Percentiles rank a stretch among this genome's conserved stretches.
phyloP scores from a whole-genome alignment of 2,797 vertebrate species.

The Pangasius mekongensis region DNA sequence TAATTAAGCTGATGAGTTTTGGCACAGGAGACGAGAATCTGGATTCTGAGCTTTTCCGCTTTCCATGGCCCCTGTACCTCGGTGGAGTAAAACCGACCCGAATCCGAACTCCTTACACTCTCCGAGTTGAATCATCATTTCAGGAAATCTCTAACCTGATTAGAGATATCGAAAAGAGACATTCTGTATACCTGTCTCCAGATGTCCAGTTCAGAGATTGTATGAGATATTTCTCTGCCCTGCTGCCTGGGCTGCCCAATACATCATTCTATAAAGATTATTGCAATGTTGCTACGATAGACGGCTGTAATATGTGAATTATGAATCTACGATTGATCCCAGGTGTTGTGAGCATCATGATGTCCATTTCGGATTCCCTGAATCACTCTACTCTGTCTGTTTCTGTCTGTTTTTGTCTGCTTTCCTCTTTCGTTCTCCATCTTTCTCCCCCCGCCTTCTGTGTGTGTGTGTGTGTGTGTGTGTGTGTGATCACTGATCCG shows the following conservation, averaged over 20 bases:
- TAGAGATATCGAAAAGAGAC: not conserved
- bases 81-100: not conserved
- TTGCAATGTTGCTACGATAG: not conserved
- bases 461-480: not conserved
- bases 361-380: not conserved
- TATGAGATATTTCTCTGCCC: not conserved
- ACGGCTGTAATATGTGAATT: not conserved
- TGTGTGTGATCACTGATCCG: constrained; percentile 66
- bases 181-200: not conserved
- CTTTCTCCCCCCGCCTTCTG: not conserved
- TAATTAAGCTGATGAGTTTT: constrained; percentile 61
- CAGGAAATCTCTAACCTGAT: not conserved
- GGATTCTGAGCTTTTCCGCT: not conserved
- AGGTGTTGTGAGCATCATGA: not conserved
- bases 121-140: not conserved
- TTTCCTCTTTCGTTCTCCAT: not conserved
- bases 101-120: not conserved
- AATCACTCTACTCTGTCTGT: not conserved
- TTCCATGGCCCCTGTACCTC: not conserved
- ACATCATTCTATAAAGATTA: not conserved
- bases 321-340: not conserved
- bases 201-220: not conserved
- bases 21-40: constrained; percentile 27
- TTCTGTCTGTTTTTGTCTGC: not conserved
- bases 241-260: not conserved